These are phyloP conservation scores for Tetrax tetrax DNA, from an alignment of 2,113 vertebrate genomes.

Conservation along the genomic window DNA sequence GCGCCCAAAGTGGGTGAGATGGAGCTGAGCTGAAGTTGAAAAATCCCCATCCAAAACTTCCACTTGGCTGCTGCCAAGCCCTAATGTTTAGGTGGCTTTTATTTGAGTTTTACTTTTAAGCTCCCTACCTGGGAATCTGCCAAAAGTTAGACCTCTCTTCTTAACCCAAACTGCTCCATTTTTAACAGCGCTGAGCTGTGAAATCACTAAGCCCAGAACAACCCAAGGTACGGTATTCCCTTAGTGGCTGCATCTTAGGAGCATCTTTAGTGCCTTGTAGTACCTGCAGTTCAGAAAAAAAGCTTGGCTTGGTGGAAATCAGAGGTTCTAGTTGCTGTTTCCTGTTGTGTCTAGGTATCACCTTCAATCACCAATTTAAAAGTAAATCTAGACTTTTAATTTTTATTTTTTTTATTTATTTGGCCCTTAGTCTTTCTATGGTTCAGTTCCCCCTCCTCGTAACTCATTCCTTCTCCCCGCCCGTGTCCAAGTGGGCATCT, in stretches of 20 bases:
- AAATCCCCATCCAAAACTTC: neutral
- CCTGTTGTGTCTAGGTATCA: neutral
- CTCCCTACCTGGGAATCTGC: neutral
- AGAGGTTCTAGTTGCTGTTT: neutral
- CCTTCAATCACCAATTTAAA: neutral
- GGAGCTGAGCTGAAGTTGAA: neutral
- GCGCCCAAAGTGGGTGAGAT: neutral
- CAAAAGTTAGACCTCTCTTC: neutral
- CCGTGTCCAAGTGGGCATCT: neutral
- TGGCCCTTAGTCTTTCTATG: neutral
- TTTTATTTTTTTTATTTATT: neutral
- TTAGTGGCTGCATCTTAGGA: neutral
- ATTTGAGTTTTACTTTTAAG: slow-evolving; percentile 8
- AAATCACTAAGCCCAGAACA: neutral
- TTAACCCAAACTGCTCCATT: neutral
- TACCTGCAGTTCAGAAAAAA: neutral
- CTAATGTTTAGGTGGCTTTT: slow-evolving; percentile 3
- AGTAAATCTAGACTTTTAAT: neutral
- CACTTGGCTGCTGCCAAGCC: slow-evolving; percentile 11
- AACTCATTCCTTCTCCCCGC: neutral
- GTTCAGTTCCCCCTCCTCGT: neutral
- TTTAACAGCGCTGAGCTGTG: neutral
- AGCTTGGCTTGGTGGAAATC: neutral
- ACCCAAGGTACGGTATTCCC: neutral
- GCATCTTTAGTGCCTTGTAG: neutral